Evolutionary conservation across 2,888 invertebrate species (phyloP).

Genomic region (Monochamus alternatus): DNA sequence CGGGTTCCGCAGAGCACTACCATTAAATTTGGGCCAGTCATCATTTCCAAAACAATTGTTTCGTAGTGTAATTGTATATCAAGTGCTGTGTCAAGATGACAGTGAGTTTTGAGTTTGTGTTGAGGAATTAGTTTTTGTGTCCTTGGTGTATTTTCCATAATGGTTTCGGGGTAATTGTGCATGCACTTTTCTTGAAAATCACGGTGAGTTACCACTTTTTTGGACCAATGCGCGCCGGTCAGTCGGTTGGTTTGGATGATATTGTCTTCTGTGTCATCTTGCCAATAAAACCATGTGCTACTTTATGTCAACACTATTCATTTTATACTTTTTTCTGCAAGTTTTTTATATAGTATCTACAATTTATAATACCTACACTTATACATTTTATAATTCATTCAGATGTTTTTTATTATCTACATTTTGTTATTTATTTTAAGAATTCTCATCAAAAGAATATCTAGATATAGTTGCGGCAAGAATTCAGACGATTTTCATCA

Average conservation of each 20-base stretch:
- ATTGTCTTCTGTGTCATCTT: conserved; percentile 19
- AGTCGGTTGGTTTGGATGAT: conserved; percentile 6
- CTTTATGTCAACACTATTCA: no score
- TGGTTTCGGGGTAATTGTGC: conserved; percentile 7
- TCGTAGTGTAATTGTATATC: conserved; percentile 5
- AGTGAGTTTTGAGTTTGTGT: conserved; percentile 9
- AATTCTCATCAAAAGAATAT: no score
- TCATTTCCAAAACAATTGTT: conserved; percentile 24
- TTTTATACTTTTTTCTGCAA: no score
- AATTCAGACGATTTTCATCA: no score
- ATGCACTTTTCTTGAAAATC: conserved; percentile 7
- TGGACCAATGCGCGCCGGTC: neutral
- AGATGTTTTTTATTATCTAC: no score
- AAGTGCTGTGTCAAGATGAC: conserved; percentile 25
- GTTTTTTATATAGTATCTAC: no score
- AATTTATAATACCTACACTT: no score
- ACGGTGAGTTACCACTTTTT: conserved; percentile 13
- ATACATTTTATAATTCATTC: no score
- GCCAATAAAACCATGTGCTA: neutral
- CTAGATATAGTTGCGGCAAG: no score
- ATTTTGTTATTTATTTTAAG: no score
- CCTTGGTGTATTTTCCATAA: conserved; percentile 1
- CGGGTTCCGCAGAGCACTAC: conserved; percentile 45
- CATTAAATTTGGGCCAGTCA: conserved; percentile 27
- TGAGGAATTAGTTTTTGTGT: conserved; percentile 6